Evolutionary conservation across 2,888 invertebrate genomes (phyloP).

Genomic region (Ophraella communa): DNA sequence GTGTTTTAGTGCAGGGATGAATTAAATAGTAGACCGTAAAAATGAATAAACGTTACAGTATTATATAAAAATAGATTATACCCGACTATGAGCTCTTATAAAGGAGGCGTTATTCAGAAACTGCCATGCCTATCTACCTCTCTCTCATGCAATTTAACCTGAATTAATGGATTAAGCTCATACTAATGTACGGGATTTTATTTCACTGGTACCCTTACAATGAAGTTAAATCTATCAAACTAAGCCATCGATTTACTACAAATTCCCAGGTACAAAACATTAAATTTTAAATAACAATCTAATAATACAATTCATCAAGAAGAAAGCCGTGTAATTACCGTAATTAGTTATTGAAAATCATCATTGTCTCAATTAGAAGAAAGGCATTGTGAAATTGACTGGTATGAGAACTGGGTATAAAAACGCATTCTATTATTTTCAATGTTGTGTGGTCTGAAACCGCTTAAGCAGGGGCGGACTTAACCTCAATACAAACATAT

Average conservation of each 20-base stretch:
- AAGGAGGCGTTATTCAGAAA: slow-evolving; percentile 33
- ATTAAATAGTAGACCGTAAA: not conserved
- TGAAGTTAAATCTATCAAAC: too few species aligned
- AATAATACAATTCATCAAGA: not conserved
- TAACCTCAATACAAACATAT: not conserved
- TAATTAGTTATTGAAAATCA: slow-evolving; percentile 10
- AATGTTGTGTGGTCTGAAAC: slow-evolving; percentile 10
- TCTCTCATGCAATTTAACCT: slow-evolving; percentile 4
- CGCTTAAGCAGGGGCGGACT: slow-evolving; percentile 1
- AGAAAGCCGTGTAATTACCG: not conserved
- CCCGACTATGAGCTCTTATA: slow-evolving; percentile 19
- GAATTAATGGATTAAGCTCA: not conserved
- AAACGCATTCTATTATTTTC: not conserved
- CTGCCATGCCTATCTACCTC: slow-evolving; percentile 26
- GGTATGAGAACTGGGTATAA: slow-evolving; percentile 1
- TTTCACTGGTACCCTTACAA: not conserved
- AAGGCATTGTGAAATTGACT: slow-evolving; percentile 14
- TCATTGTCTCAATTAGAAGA: slow-evolving; percentile 9
- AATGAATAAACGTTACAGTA: too few species aligned
- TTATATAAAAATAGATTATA: not conserved
- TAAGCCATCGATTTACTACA: not conserved
- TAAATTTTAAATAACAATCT: not conserved
- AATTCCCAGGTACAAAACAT: not conserved
- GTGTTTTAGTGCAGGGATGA: too few species aligned
- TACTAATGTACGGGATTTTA: not conserved